Conservation (phyloP, 2,797 vertebrate genomes). For the Ficedula albicollis region DNA sequence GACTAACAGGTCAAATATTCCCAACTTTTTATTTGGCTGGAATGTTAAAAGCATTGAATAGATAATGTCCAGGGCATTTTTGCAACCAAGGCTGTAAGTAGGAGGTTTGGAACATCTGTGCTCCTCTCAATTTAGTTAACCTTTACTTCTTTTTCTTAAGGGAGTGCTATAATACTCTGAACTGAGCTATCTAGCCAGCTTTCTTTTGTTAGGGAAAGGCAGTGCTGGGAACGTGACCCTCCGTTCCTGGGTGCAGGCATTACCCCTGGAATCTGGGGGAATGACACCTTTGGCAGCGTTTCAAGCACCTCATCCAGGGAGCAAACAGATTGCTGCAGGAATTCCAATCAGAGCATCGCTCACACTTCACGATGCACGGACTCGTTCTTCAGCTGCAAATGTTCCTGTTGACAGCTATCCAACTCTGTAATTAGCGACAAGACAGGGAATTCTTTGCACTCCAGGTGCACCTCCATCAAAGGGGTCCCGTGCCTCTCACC, state of each 20-base stretch:
- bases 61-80: neutral
- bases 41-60: conserved; percentile 27
- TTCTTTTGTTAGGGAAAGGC: neutral
- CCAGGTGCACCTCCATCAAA: neutral
- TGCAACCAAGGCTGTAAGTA: conserved; percentile 12
- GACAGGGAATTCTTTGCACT: neutral
- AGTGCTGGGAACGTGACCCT: neutral
- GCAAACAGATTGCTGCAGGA: neutral
- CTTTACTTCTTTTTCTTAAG: neutral
- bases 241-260: rapidly evolving
- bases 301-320: neutral
- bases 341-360: neutral
- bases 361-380: neutral
- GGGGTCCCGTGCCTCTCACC: neutral
- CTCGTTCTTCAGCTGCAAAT: neutral
- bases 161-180: conserved; percentile 15
- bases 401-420: neutral
- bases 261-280: neutral
- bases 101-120: neutral
- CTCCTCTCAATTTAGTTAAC: neutral
- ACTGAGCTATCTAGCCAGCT: neutral
- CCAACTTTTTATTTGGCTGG: conserved; percentile 14
- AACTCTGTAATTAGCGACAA: neutral
- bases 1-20: conserved; percentile 61
- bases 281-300: neutral